Evolutionary conservation across 2,113 vertebrate genomes (phyloP), one percentile per base, ranked within the genome.

Genomic region (Ondatra zibethicus): DNA sequence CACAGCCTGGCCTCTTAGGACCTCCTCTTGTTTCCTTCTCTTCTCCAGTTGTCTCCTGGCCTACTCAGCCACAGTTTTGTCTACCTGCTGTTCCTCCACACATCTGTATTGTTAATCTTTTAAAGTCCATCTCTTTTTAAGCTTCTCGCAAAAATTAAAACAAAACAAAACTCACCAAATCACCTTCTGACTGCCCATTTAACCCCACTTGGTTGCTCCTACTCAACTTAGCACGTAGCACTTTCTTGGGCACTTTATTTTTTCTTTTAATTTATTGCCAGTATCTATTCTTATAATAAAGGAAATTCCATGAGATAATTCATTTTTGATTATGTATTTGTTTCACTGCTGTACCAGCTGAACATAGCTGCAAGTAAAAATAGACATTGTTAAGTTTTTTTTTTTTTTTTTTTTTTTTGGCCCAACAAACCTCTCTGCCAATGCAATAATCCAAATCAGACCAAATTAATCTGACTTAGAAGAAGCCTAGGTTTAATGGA

Each of bases 1-100:
- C 10, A 12, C 7, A 33, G 75, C 5, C 7, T 86, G 31, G 19
- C 3, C 4, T 17, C 13, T 23, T 4, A 17, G 5, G 21, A 7
- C 3, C 2, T 1, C 1, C 47, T 27, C 4, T 27, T 73, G 1
- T 9, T 58, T 63, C 17, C 52, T 21, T 8, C 1, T 19, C n/a
- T n/a, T 21, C 17, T 52, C n/a, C 45, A 65, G 29, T 27, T 39
- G 70, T 66, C 55, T 77, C 23, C 65, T 29, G 39, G 70, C 78
- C 42, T 36, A 2, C 31, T 31, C 19, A 55, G 25, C 2, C n/a
- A 2, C 8, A 39, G 29, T 36, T 17, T 23, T 23, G 29, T 1
- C 25, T n/a, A 7, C 21, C 17, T 73, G 77, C n/a, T 63, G 13
- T 31, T 29, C 23, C 58, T 29, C 55, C 23, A 42, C 52, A 61